phyloP scores from a whole-genome alignment of 2,113 vertebrate species.

The Aix galericulata region DNA sequence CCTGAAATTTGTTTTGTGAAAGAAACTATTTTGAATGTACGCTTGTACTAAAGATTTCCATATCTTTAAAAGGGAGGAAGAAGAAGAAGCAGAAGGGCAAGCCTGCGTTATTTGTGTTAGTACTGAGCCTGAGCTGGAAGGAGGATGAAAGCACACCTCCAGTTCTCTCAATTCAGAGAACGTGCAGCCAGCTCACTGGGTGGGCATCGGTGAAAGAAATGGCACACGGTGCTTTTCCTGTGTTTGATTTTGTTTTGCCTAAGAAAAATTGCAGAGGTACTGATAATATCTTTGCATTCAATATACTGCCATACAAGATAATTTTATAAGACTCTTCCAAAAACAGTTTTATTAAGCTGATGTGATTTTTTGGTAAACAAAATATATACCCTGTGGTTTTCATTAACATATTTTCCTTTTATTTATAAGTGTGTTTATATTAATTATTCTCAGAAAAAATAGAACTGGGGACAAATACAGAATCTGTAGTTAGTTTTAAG shows the following conservation, averaged over 20 bases:
- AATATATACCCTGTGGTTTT: neutral
- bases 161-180: neutral
- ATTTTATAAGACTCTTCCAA: neutral
- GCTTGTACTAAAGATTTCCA: neutral
- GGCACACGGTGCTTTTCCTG: neutral
- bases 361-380: neutral
- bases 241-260: neutral
- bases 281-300: neutral
- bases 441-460: neutral
- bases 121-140: neutral
- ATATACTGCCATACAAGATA: neutral
- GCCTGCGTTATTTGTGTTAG: conserved; percentile 13
- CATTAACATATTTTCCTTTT: neutral
- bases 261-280: neutral
- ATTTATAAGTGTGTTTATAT: neutral
- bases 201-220: conserved; percentile 15
- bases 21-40: neutral
- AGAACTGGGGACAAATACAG: neutral
- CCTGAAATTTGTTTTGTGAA: neutral
- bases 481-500: neutral
- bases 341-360: neutral
- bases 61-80: neutral
- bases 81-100: neutral
- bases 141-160: neutral
- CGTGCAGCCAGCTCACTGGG: conserved; percentile 12